These are phyloP conservation scores for Burhinus oedicnemus DNA, from an alignment of 2,113 vertebrate species.

Conservation along the genomic window DNA sequence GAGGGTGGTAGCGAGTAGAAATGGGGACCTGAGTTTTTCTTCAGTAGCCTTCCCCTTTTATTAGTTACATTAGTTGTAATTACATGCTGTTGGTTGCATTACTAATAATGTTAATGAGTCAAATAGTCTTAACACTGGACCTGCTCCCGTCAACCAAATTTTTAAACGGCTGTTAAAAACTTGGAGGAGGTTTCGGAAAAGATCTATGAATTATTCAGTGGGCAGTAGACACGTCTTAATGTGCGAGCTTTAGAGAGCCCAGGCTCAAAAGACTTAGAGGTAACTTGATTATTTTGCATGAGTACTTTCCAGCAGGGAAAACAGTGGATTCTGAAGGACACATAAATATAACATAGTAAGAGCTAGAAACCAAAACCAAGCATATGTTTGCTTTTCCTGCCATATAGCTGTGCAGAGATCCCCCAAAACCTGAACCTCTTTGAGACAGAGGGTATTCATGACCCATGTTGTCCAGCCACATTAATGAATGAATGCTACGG, in stretches of 20 bases:
- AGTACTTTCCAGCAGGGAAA: neutral
- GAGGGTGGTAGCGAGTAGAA: neutral
- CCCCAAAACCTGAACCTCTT: accelerated
- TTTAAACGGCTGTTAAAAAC: neutral
- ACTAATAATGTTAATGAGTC: neutral
- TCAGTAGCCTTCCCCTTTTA: neutral
- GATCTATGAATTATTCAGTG: neutral
- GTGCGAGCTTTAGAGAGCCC: neutral
- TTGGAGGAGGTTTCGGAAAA: neutral
- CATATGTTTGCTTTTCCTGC: neutral
- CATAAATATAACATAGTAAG: neutral
- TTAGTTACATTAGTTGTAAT: neutral
- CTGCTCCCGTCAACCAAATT: neutral
- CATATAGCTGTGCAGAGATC: neutral
- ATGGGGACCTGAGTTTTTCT: neutral
- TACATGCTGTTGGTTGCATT: neutral
- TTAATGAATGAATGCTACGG: neutral
- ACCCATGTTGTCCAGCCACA: neutral
- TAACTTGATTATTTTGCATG: neutral
- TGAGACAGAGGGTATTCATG: neutral
- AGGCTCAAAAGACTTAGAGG: neutral
- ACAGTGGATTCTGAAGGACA: neutral
- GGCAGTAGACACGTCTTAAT: neutral
- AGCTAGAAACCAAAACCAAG: neutral
- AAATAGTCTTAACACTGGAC: neutral